Evolutionary conservation across 2,113 vertebrate species (phyloP), one percentile per base, ranked within the genome.

Genomic region (Jacana jacana): DNA sequence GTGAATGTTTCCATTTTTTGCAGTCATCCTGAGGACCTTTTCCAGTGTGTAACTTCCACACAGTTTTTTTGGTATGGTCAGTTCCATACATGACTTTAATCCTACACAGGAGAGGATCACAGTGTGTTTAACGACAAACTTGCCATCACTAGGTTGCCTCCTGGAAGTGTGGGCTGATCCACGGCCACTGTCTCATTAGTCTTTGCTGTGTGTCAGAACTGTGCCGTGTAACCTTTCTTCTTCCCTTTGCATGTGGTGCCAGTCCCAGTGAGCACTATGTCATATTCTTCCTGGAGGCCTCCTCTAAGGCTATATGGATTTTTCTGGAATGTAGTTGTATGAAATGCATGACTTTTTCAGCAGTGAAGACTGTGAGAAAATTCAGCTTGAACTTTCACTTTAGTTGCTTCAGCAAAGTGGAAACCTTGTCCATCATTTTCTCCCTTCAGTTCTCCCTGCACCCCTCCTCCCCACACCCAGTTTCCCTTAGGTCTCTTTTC

Each of bases 401-500:
- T 58, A 52, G 35, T 17, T 68, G 12, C 65, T 68, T 78, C 33
- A 40, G 28, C 46, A 13, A 81, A 37, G 42, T 44, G 22, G 42
- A 75, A 42, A 76, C 12, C 22, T 30, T 77, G 25, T 57, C 28
- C 46, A 39, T 8, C 8, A 17, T 55, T 70, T 88, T 81, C 33
- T 85, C 11, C n/a, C 31, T 60, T 7, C 37, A 52, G 35, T 72
- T 81, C 39, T 54, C 6, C 15, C 17, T 4, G 12, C 25, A 11
- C 25, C 18, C 6, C 5, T 9, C 8, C 8, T 2, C 10, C 17
- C 13, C 3, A 1, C 2, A 20, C 3, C 19, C 28, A 48, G 30
- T 33, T 82, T 6, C 33, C 54, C 30, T 37, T 88, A 71, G 39
- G 5, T 85, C 35, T 66, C 46, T 78, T 70, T 73, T 68, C 19